phyloP scores from a whole-genome alignment of 2,888 invertebrate genomes.

The Drosophila yooni region DNA sequence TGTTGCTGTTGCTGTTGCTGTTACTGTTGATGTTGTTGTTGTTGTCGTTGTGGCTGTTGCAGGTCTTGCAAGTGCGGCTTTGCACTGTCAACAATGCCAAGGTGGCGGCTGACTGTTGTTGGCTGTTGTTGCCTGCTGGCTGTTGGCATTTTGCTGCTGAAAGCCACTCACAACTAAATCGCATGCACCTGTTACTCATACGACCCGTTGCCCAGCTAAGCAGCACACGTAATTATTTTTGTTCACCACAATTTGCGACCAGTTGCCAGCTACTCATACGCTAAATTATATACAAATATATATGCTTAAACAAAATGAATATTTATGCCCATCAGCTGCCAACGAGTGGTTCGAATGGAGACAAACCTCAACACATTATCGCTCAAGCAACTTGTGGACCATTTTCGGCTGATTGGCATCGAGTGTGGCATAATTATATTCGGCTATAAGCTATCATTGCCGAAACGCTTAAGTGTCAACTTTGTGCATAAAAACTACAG shows the following conservation, averaged over 20 bases:
- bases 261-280: constrained; percentile 6
- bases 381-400: constrained; percentile 7
- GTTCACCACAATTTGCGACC: constrained; percentile 41
- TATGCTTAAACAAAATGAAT: constrained; percentile 32
- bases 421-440: constrained; percentile 46
- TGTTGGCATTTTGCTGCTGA: constrained; percentile 47
- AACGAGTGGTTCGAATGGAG: background rate
- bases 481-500: constrained; percentile 69
- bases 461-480: constrained; percentile 48
- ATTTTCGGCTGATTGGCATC: constrained; percentile 37
- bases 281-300: background rate
- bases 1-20: constrained; percentile 43
- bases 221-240: constrained; percentile 54
- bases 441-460: constrained; percentile 32
- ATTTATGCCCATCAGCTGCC: constrained; percentile 30
- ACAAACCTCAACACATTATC: constrained; percentile 8
- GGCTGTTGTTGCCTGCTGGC: constrained; percentile 13
- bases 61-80: constrained; percentile 64
- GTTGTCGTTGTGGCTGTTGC: constrained; percentile 37
- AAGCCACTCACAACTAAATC: constrained; percentile 69
- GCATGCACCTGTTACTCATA: constrained; percentile 63
- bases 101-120: constrained; percentile 33
- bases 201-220: constrained; percentile 39
- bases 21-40: constrained; percentile 34
- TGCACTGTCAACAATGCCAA: constrained; percentile 71